phyloP scores from a whole-genome alignment of 2,888 invertebrate genomes.

The Agrochola circellaris region DNA sequence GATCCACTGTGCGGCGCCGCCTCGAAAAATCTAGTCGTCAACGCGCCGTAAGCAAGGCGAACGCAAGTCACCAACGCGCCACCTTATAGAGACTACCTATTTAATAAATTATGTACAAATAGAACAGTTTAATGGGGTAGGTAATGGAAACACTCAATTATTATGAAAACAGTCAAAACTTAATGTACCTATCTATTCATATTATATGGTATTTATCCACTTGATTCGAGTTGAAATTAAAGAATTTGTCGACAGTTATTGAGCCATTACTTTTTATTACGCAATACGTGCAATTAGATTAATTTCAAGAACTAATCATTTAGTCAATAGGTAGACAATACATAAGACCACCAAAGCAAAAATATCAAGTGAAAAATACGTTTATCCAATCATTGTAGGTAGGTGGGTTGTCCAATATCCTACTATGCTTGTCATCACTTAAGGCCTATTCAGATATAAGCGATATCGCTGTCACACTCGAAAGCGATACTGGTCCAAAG shows the following conservation, averaged over 20 bases:
- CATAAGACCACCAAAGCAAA: neutral
- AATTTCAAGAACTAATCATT: neutral
- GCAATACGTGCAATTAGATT: neutral
- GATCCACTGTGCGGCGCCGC: no score
- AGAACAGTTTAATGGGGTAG: slow-evolving; percentile 16
- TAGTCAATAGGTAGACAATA: neutral
- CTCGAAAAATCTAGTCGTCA: no score
- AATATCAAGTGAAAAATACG: neutral
- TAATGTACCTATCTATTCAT: neutral
- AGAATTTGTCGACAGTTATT: neutral
- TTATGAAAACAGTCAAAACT: neutral
- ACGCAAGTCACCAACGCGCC: no score
- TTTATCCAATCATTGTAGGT: slow-evolving; percentile 17
- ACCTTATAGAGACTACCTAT: neutral
- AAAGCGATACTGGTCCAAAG: no score
- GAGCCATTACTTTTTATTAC: neutral
- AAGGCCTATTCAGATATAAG: no score
- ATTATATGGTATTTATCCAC: neutral
- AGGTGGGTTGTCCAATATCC: slow-evolving; percentile 17
- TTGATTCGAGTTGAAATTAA: no score
- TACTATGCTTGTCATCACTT: slow-evolving; percentile 42
- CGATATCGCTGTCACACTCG: no score
- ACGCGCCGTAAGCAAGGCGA: no score
- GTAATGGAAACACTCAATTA: neutral
- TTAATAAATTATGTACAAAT: neutral